These are phyloP conservation scores for Turdus rufiventris DNA, from an alignment of 2,113 vertebrate genomes.

Conservation along the genomic window DNA sequence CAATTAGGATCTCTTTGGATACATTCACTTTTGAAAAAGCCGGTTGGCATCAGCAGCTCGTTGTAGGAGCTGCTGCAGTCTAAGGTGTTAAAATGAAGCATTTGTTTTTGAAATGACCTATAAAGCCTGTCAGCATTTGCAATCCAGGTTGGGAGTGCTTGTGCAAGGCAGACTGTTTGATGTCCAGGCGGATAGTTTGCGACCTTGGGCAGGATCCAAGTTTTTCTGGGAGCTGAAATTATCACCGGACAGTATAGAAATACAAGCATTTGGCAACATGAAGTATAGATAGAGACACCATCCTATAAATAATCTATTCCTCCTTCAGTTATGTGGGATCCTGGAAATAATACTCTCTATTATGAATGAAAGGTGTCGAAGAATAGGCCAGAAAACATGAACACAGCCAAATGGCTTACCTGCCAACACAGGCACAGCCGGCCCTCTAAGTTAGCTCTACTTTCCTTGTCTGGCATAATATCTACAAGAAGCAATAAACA, in stretches of 20 bases:
- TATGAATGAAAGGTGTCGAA: slow-evolving; percentile 41
- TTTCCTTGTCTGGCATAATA: neutral
- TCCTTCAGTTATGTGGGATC: neutral
- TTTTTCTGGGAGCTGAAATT: slow-evolving; percentile 46
- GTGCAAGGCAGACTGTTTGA: slow-evolving; percentile 31
- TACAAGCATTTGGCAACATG: neutral
- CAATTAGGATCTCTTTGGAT: slow-evolving; percentile 59
- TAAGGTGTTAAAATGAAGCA: slow-evolving; percentile 59
- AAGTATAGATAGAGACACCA: slow-evolving; percentile 34
- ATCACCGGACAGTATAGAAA: neutral
- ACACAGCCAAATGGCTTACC: neutral
- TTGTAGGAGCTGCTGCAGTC: slow-evolving; percentile 15
- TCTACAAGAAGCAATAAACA: slow-evolving; percentile 27
- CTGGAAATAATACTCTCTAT: neutral
- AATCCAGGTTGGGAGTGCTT: neutral
- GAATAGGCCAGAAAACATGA: neutral
- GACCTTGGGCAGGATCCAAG: slow-evolving; percentile 50
- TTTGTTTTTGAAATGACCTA: slow-evolving; percentile 67
- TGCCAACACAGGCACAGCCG: slow-evolving; percentile 13
- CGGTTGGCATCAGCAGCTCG: slow-evolving; percentile 18
- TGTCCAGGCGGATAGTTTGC: neutral
- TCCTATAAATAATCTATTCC: slow-evolving; percentile 40
- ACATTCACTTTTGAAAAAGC: slow-evolving; percentile 32
- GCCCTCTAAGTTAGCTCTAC: slow-evolving; percentile 13
- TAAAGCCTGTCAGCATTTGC: slow-evolving; percentile 62